Evolutionary conservation across 1,140 invertebrate species (phyloP).

Genomic region (Saccostrea echinata): DNA sequence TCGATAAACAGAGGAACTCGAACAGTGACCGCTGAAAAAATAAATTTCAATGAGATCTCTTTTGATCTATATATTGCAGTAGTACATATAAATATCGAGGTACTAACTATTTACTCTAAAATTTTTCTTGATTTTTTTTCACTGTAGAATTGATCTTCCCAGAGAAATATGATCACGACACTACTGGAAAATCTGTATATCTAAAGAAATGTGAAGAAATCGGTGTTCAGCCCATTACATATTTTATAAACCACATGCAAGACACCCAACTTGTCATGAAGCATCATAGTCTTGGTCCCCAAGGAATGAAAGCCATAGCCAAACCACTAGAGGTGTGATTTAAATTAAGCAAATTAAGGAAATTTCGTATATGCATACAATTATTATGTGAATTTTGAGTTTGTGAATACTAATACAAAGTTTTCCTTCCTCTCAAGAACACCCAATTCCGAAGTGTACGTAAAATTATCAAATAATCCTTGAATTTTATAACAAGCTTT

Average conservation of each 20-base stretch:
- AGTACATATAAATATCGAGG: too few relatives aligned
- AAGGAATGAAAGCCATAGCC: conserved; percentile 72
- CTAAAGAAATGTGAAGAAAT: conserved; percentile 67
- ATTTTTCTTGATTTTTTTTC: background rate
- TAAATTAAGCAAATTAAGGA: too few relatives aligned
- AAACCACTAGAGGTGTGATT: conserved; percentile 70
- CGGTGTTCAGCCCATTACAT: conserved; percentile 72
- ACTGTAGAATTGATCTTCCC: conserved; percentile 58
- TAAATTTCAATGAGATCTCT: too few relatives aligned
- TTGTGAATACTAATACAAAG: too few relatives aligned
- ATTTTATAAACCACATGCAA: conserved; percentile 75
- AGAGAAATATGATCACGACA: conserved; percentile 60
- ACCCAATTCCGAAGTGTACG: too few relatives aligned
- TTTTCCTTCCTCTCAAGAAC: too few relatives aligned
- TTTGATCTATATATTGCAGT: too few relatives aligned
- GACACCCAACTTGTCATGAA: conserved; percentile 71
- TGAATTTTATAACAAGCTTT: too few relatives aligned
- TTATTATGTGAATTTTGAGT: too few relatives aligned
- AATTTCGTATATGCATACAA: too few relatives aligned
- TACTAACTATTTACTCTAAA: background rate
- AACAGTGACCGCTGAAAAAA: background rate
- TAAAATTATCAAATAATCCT: too few relatives aligned
- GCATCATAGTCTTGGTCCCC: conserved; percentile 73
- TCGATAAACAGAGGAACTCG: too few relatives aligned
- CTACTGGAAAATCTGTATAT: conserved; percentile 58